Evolutionary conservation across 2,113 vertebrate genomes (phyloP).

Genomic region (Sigmodon hispidus): DNA sequence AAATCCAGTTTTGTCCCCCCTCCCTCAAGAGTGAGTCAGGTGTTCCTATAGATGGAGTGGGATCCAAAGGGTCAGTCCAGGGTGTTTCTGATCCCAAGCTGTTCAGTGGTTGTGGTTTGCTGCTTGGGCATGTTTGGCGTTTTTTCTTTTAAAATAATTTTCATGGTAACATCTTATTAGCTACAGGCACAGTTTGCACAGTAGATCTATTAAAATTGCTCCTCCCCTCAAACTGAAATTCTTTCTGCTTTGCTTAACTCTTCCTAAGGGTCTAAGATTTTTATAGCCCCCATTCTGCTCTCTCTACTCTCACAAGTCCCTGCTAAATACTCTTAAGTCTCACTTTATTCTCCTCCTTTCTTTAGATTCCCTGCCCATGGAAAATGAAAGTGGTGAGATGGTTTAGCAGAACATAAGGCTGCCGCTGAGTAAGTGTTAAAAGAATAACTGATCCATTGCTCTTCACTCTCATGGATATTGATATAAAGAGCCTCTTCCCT

Average conservation of each 20-base stretch:
- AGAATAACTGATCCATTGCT: not conserved
- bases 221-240: not conserved
- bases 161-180: not conserved
- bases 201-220: not conserved
- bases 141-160: no score
- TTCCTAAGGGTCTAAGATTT: no score
- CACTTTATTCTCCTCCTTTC: not conserved
- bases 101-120: no score
- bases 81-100: no score
- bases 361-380: not conserved
- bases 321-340: not conserved
- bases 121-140: no score
- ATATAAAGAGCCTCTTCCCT: not conserved
- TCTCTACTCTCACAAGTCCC: not conserved
- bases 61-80: no score
- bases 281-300: no score
- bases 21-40: no score
- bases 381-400: not conserved
- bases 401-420: no score
- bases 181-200: not conserved
- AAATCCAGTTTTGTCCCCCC: no score
- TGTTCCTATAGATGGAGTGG: no score
- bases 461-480: not conserved
- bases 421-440: not conserved
- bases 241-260: not conserved